Evolutionary conservation across 2,113 vertebrate genomes (phyloP), one percentile per base, ranked within the genome.

Genomic region (Octodon degus): DNA sequence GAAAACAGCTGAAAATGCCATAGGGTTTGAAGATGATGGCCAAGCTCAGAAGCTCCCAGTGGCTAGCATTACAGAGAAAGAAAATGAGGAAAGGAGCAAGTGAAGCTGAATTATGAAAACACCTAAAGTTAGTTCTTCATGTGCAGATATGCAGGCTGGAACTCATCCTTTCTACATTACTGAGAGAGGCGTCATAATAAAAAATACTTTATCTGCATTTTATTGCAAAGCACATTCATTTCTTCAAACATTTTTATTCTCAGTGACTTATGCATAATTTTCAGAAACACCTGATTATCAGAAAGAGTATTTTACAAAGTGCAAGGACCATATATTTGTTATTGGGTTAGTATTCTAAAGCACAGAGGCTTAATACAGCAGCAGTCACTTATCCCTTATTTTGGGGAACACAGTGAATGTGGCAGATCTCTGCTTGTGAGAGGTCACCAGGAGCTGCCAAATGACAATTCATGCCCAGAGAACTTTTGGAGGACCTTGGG

Each of bases 301-400:
- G 93, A 92, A 86, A 50, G n/a, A 67, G 16, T 37, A 47, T 68
- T 95, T 96, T 79, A 70, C 40, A 17, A 87, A 58, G 50, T 43
- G 0, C 9, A 2, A 24, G 53, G 58, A 19, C n/a, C 34, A 55
- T 63, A 60, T 25, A 60, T 27, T 76, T 62, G 22, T n/a, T 17
- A 32, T 50, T 94, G n/a, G 17, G 60, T 92, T 84, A 25, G 22
- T 10, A 67, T 7, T 82, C 58, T 30, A 25, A 47, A 90, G 62
- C 10, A 1, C 0, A 20, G 32, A 76, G 37, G 37, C 19, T 76
- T 72, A 37, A 77, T 88, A 94, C 10, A n/a, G 34, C 2, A 37
- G 1, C 65, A 79, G 16, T 16, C n/a, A 67, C 37, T 86, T 53
- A 53, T 53, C 79, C 37, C 34, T 60, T 9, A 24, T 0, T 74